phyloP scores from a whole-genome alignment of 1,140 invertebrate genomes.

The Drosophila bifasciata region DNA sequence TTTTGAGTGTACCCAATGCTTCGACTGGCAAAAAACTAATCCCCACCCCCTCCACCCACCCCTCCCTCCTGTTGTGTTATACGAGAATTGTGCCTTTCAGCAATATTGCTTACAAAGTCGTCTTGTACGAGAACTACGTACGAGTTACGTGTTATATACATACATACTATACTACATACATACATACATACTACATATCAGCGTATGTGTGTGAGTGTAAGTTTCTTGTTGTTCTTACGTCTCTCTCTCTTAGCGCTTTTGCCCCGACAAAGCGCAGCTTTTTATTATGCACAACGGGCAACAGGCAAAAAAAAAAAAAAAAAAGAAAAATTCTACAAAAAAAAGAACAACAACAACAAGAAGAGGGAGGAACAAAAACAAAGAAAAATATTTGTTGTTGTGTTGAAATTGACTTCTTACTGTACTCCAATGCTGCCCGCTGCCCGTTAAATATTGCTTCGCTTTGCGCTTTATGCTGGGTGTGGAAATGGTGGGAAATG shows the following conservation, averaged over 20 bases:
- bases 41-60: too few relatives aligned
- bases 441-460: slow-evolving; percentile 60
- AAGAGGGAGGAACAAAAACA: slow-evolving; percentile 33
- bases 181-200: not conserved
- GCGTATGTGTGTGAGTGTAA: slow-evolving; percentile 22
- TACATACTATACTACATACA: too few relatives aligned
- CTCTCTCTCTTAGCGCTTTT: slow-evolving; percentile 44
- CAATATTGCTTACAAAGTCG: slow-evolving; percentile 77
- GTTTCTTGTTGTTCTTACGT: slow-evolving; percentile 55
- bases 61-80: slow-evolving; percentile 13
- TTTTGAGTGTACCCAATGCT: slow-evolving; percentile 1
- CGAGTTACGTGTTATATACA: not conserved
- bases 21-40: not conserved
- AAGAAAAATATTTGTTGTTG: slow-evolving; percentile 54
- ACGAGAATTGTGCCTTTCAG: slow-evolving; percentile 54
- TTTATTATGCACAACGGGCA: slow-evolving; percentile 69
- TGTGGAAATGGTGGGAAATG: too few relatives aligned
- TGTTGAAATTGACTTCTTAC: slow-evolving; percentile 72
- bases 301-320: slow-evolving; percentile 58
- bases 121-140: slow-evolving; percentile 30
- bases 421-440: slow-evolving; percentile 48
- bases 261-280: slow-evolving; percentile 51
- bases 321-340: slow-evolving; percentile 58
- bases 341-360: slow-evolving; percentile 24
- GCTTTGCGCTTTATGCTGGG: slow-evolving; percentile 6